A percentile compares a stretch with the other conserved stretches of the same genome.
phyloP scores from a whole-genome alignment of 2,888 invertebrate genomes.

The Cryptus armator region DNA sequence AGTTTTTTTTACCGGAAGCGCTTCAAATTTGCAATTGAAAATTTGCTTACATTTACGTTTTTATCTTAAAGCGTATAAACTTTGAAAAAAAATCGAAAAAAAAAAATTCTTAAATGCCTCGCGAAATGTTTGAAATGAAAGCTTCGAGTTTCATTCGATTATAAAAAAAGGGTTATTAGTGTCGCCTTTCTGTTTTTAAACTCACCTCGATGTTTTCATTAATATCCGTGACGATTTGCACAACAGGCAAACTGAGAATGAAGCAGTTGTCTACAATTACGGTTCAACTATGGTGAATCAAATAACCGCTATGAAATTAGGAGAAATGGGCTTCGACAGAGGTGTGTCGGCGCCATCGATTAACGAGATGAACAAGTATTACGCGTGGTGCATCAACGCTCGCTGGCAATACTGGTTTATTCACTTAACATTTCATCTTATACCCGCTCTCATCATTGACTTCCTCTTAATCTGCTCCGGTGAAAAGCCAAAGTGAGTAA shows the following conservation, averaged over 20 bases:
- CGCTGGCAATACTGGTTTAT: slow-evolving; percentile 63
- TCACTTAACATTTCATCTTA: slow-evolving; percentile 72
- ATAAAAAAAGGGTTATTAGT: too few species aligned
- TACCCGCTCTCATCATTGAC: slow-evolving; percentile 76
- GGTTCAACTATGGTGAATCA: slow-evolving; percentile 92
- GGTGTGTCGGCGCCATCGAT: slow-evolving; percentile 58
- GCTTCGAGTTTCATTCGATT: too few species aligned
- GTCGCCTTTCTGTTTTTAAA: neutral
- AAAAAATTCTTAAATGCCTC: too few species aligned
- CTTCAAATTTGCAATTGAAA: too few species aligned
- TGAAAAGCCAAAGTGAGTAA: slow-evolving; percentile 76
- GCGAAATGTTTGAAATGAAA: too few species aligned
- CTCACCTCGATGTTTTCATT: too few species aligned
- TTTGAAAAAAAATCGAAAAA: too few species aligned
- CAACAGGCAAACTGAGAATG: slow-evolving; percentile 72
- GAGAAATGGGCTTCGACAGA: slow-evolving; percentile 14
- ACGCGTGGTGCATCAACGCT: slow-evolving; percentile 38
- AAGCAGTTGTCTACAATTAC: slow-evolving; percentile 91
- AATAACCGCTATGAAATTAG: slow-evolving; percentile 42
- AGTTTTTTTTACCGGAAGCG: too few species aligned
- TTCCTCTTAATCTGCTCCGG: slow-evolving; percentile 68
- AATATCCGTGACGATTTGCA: neutral
- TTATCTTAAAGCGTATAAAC: too few species aligned
- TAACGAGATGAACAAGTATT: slow-evolving; percentile 70
- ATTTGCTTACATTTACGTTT: too few species aligned